phyloP scores from a whole-genome alignment of 2,888 invertebrate species.

The Amphipoea oculea region DNA sequence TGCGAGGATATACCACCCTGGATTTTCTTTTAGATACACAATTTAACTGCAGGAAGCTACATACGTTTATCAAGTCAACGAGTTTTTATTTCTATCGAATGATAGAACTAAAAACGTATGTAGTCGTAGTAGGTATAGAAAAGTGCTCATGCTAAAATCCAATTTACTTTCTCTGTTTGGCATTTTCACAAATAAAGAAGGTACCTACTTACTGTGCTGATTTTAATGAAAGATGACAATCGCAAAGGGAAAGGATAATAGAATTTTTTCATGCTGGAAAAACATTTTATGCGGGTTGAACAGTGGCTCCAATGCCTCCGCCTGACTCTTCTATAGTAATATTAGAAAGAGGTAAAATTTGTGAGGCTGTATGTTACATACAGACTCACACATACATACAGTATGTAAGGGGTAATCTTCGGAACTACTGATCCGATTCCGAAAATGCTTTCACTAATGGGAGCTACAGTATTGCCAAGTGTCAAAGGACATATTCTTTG shows the following conservation, averaged over 20 bases:
- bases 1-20: slow-evolving; percentile 1
- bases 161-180: background rate
- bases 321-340: background rate
- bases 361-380: too few relatives aligned
- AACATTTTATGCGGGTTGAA: background rate
- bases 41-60: background rate
- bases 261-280: background rate
- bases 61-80: background rate
- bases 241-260: background rate
- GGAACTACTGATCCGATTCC: too few relatives aligned
- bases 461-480: background rate
- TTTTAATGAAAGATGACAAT: background rate
- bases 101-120: too few relatives aligned
- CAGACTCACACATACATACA: too few relatives aligned
- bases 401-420: too few relatives aligned
- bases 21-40: background rate
- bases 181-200: background rate
- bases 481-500: background rate
- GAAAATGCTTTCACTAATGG: background rate
- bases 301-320: too few relatives aligned
- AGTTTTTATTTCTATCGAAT: background rate
- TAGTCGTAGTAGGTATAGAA: background rate
- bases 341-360: background rate
- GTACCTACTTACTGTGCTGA: background rate
- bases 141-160: background rate